Percentiles rank a stretch among this genome's conserved stretches.
Conservation (phyloP, 2,797 vertebrate species). For the Helostoma temminkii region DNA sequence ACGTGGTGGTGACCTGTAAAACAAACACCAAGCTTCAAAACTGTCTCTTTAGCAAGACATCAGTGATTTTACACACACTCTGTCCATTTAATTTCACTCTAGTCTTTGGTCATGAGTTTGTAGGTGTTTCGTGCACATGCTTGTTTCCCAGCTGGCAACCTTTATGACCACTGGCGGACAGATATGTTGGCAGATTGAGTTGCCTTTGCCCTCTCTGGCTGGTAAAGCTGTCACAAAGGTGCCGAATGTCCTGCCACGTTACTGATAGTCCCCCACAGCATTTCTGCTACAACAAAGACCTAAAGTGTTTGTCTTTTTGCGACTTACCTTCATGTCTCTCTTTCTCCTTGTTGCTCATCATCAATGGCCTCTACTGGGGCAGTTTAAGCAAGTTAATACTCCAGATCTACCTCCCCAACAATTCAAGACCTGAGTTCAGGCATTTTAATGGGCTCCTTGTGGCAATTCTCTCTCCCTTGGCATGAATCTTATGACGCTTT, state of each 20-base stretch:
- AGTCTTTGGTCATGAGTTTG: too few relatives aligned
- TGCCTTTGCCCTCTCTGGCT: neutral
- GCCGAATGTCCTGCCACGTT: neutral
- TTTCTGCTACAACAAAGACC: too few relatives aligned
- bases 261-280: too few relatives aligned
- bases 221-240: neutral
- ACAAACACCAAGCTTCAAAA: too few relatives aligned
- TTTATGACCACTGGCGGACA: neutral
- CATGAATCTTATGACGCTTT: constrained; percentile 74
- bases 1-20: too few relatives aligned
- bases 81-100: too few relatives aligned
- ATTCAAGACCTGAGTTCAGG: constrained; percentile 50
- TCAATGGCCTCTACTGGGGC: constrained; percentile 25
- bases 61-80: too few relatives aligned
- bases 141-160: neutral
- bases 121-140: too few relatives aligned
- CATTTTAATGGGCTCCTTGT: constrained; percentile 68
- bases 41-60: too few relatives aligned
- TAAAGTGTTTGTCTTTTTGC: neutral
- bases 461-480: constrained; percentile 50
- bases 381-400: constrained; percentile 48
- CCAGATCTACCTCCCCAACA: constrained; percentile 41
- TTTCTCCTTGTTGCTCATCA: constrained; percentile 26
- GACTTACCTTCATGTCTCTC: neutral
- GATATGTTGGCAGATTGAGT: neutral